Conservation (phyloP, 2,797 vertebrate species). For the Carduelis carduelis region DNA sequence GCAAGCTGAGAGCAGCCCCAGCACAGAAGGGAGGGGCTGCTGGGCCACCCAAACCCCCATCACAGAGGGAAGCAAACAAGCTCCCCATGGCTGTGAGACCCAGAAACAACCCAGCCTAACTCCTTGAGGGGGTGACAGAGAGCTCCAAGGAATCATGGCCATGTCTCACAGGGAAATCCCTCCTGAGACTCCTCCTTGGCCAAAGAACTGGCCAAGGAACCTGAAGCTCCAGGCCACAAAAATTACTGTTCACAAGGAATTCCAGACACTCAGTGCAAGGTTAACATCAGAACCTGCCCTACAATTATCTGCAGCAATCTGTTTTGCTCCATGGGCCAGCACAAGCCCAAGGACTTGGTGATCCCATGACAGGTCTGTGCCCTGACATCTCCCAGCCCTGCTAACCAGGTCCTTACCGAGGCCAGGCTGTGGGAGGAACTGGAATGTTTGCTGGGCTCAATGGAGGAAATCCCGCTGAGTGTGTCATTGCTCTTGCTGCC, state of each 20-base stretch:
- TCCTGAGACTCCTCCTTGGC: background rate
- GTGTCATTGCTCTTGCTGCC: slow-evolving; percentile 94
- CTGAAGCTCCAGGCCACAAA: background rate
- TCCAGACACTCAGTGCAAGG: background rate
- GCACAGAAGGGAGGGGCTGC: background rate
- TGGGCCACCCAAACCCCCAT: background rate
- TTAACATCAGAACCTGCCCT: background rate
- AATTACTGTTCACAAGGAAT: background rate
- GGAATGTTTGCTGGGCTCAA: slow-evolving; percentile 93
- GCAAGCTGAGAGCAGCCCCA: background rate
- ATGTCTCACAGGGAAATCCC: background rate
- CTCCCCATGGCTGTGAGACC: background rate
- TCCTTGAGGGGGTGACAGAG: background rate
- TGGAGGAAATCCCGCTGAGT: slow-evolving; percentile 92
- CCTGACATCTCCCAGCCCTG: background rate
- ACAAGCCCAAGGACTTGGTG: background rate
- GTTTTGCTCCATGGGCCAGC: background rate
- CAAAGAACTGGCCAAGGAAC: background rate
- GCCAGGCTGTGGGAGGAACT: slow-evolving; percentile 93
- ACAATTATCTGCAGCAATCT: background rate
- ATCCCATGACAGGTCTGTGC: background rate
- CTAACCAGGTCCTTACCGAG: slow-evolving; percentile 77
- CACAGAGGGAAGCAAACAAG: background rate
- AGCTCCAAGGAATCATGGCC: background rate
- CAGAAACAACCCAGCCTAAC: background rate